Evolutionary conservation across 2,797 vertebrate species (phyloP).

Genomic region (Sphenopsis melanotis): DNA sequence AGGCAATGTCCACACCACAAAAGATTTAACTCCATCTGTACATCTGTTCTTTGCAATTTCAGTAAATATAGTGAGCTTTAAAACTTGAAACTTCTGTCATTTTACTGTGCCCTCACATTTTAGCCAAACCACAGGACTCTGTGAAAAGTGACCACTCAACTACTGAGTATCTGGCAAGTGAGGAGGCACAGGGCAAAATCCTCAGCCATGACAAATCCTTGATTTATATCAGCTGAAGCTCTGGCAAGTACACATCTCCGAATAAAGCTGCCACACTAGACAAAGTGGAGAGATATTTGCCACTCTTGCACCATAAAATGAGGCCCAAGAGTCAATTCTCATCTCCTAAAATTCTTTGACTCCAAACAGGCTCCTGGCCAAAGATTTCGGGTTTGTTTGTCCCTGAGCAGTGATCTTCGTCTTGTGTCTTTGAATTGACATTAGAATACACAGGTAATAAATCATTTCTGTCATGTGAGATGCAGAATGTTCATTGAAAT

Average conservation of each 20-base stretch:
- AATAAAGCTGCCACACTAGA: background rate
- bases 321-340: background rate
- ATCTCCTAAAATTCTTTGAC: background rate
- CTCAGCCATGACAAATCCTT: background rate
- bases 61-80: background rate
- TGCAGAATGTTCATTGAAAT: background rate
- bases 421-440: background rate
- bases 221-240: background rate
- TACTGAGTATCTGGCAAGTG: background rate
- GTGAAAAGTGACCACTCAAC: background rate
- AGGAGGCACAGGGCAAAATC: background rate
- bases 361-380: background rate
- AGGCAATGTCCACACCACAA: background rate
- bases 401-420: background rate
- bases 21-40: background rate
- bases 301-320: background rate
- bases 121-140: background rate
- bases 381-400: background rate
- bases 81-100: background rate
- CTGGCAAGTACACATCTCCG: background rate
- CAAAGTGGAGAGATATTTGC: background rate
- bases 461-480: background rate
- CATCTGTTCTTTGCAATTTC: rapidly evolving
- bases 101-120: background rate
- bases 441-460: background rate